These are phyloP conservation scores for Myotis planiceps DNA, from an alignment of 2,797 vertebrate genomes.

Conservation along the genomic window DNA sequence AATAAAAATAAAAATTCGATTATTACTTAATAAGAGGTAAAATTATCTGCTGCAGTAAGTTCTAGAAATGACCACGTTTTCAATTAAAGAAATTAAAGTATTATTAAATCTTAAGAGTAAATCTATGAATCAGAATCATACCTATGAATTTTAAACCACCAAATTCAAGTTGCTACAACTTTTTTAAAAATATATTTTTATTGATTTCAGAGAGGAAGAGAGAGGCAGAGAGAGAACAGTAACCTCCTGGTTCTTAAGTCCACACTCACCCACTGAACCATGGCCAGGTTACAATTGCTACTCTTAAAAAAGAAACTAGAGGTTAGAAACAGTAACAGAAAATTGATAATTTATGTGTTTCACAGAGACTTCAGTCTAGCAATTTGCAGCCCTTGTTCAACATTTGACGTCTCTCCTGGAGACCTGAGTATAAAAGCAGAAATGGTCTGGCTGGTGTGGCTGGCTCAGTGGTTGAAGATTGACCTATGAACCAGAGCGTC, in stretches of 20 bases:
- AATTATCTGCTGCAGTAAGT: conserved; percentile 9
- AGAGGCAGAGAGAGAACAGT: too few relatives aligned
- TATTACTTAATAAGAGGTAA: not conserved
- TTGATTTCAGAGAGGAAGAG: too few relatives aligned
- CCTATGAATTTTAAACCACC: conserved; percentile 47
- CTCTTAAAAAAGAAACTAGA: not conserved
- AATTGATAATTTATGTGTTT: not conserved
- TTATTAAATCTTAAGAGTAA: conserved; percentile 27
- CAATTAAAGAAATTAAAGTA: conserved; percentile 17
- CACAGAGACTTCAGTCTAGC: not conserved
- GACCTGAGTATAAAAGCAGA: not conserved
- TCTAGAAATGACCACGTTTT: conserved; percentile 25
- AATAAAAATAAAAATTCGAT: not conserved
- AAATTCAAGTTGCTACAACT: not conserved
- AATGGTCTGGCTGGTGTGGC: not conserved
- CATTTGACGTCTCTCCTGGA: not conserved
- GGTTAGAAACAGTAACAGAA: not conserved
- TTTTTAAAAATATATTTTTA: too few relatives aligned
- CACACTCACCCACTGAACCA: too few relatives aligned
- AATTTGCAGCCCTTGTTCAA: not conserved
- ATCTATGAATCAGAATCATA: not conserved
- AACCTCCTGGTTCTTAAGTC: too few relatives aligned
- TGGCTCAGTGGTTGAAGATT: not conserved
- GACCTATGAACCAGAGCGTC: not conserved
- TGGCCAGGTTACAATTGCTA: too few relatives aligned